Evolutionary conservation across 2,113 vertebrate genomes (phyloP).

Genomic region (Pangasianodon hypophthalmus): DNA sequence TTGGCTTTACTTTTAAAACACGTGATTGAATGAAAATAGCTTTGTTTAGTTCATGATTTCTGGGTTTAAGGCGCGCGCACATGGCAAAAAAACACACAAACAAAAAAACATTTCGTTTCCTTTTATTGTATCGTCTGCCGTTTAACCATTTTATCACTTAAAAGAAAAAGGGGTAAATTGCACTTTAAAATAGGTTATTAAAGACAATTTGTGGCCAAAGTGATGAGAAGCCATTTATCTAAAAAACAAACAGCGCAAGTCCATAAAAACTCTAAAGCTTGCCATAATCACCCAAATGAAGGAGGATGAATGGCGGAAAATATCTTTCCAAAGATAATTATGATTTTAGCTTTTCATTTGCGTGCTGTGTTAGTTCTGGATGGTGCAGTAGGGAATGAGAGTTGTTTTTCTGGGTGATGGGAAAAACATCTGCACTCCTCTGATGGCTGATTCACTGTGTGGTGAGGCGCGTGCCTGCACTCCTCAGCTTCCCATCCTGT

Average conservation of each 20-base stretch:
- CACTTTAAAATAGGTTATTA: conserved; percentile 26
- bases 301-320: conserved; percentile 7
- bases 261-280: conserved; percentile 11
- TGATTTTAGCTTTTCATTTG: conserved; percentile 40
- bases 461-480: conserved; percentile 21
- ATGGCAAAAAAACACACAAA: not conserved
- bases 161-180: not conserved
- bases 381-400: conserved; percentile 11
- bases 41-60: not conserved
- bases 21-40: not conserved
- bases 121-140: not conserved
- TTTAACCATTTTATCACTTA: not conserved
- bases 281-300: conserved; percentile 2
- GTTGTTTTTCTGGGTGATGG: conserved; percentile 43
- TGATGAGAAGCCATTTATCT: conserved; percentile 39
- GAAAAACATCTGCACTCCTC: conserved; percentile 45
- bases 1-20: not conserved
- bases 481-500: conserved; percentile 10
- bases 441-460: conserved; percentile 44
- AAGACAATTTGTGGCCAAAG: conserved; percentile 41
- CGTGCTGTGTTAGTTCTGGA: conserved; percentile 30
- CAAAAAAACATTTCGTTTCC: not conserved
- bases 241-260: conserved; percentile 30
- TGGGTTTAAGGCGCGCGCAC: not conserved
- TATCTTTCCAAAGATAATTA: conserved; percentile 29